A percentile compares a stretch with the other conserved stretches of the same genome.
Conservation (phyloP, 2,113 vertebrate genomes). For the Gambusia holbrooki region DNA sequence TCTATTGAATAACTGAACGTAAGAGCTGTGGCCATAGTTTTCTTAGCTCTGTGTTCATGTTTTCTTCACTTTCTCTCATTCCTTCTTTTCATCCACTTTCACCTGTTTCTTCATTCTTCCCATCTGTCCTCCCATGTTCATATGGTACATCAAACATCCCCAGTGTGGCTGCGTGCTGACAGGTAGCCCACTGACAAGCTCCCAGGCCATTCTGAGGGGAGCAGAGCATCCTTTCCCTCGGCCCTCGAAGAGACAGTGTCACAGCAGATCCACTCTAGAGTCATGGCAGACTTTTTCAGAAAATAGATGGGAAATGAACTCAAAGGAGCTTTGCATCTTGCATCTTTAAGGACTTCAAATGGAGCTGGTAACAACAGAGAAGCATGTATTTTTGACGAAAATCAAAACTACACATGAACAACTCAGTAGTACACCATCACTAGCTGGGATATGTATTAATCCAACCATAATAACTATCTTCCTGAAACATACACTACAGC, state of each 20-base stretch:
- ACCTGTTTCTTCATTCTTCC: slow-evolving; percentile 37
- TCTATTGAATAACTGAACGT: not conserved
- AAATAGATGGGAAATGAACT: slow-evolving; percentile 40
- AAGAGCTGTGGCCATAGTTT: slow-evolving; percentile 5
- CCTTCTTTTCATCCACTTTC: slow-evolving; percentile 17
- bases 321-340: slow-evolving; percentile 21
- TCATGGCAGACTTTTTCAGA: slow-evolving; percentile 37
- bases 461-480: no score
- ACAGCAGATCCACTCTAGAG: slow-evolving; percentile 66
- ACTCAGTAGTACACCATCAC: not conserved
- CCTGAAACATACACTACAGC: no score
- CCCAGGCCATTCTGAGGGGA: slow-evolving; percentile 65
- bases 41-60: slow-evolving; percentile 22
- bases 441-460: not conserved
- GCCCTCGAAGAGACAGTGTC: slow-evolving; percentile 71
- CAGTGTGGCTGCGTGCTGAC: slow-evolving; percentile 64
- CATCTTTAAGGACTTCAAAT: slow-evolving; percentile 18
- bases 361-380: not conserved
- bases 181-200: slow-evolving; percentile 71
- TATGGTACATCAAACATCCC: slow-evolving; percentile 58
- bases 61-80: slow-evolving; percentile 52
- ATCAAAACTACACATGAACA: not conserved
- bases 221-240: slow-evolving; percentile 51
- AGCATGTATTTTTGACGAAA: not conserved
- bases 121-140: slow-evolving; percentile 54